Evolutionary conservation across 2,797 vertebrate species (phyloP), one percentile per base, ranked within the genome.

Genomic region (Hippocampus kuda): DNA sequence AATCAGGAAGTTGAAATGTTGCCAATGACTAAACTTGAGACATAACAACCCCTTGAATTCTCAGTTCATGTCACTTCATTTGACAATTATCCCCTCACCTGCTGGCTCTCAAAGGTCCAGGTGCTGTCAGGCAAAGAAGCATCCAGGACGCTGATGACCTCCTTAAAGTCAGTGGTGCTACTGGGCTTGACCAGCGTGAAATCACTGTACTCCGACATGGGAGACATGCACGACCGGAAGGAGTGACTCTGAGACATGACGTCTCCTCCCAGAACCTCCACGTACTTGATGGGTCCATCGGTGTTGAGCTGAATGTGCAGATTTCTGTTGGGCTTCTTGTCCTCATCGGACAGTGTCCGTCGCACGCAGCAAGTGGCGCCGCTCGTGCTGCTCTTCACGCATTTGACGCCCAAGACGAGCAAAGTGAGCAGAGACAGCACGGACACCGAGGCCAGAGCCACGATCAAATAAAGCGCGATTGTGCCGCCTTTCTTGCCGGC

Each of bases 241-340:
- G 89, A 89, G 78, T 89, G 89, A 83, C 87, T 88, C 82, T 88
- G 87, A 84, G 86, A 87, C 81, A 88, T 26, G 86, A 88, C 83
- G 82, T 89, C 87, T 79, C 85, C 87, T 78, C 89, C 89, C 82
- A 90, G 84, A 66, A 90, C 88, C 82, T 89, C 88, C 80, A 89
- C 86, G 80, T 89, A 89, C 78, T 89, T 88, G 81, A 89, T 89
- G 18, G 86, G 87, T 46, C 87, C 88, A 27, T 89, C 88, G 72
- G 81, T 83, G 80, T 90, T 89, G 68, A 90, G 88, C 77, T 90
- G 88, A 70, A 90, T 83, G 72, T 90, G 88, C 62, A 89, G 78
- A 77, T 89, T 89, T 78, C 88, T 88, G 76, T 87, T 87, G 68
- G 89, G 82, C 67, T 89, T 88, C 74, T 86, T 88, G 80, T 89